Percentiles rank a stretch among this genome's conserved stretches.
These are phyloP conservation scores for Amia ocellicauda DNA, from an alignment of 2,113 vertebrate species.

Conservation along the genomic window DNA sequence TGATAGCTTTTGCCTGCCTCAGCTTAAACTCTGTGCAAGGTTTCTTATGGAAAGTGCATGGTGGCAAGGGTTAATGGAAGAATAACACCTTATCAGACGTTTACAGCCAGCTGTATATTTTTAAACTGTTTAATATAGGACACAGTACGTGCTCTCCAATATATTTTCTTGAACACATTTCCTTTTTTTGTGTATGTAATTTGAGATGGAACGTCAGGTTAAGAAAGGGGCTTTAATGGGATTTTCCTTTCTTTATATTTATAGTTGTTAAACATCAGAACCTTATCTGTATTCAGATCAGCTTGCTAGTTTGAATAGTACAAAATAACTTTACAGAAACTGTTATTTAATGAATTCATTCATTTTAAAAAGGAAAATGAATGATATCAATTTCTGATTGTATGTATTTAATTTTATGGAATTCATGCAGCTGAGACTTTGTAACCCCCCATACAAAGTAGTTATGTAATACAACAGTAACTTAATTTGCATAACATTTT, in stretches of 20 bases:
- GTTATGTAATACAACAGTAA: no score
- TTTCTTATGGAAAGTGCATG: not conserved
- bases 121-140: not conserved
- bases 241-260: not conserved
- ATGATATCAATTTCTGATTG: no score
- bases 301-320: no score
- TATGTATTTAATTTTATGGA: no score
- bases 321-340: no score
- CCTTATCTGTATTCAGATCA: no score
- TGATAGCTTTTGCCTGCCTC: not conserved
- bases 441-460: no score
- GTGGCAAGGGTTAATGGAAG: constrained; percentile 4
- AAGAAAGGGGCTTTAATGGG: not conserved
- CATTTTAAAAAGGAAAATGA: no score
- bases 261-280: no score
- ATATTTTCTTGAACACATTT: constrained; percentile 7
- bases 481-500: no score
- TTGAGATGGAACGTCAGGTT: not conserved
- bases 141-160: not conserved
- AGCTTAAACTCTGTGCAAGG: not conserved
- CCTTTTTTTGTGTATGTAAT: constrained; percentile 13
- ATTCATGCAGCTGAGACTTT: no score
- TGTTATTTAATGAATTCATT: no score
- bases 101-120: constrained; percentile 9
- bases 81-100: constrained; percentile 10